phyloP scores from a whole-genome alignment of 2,888 invertebrate genomes.

The Microchrysa polita region DNA sequence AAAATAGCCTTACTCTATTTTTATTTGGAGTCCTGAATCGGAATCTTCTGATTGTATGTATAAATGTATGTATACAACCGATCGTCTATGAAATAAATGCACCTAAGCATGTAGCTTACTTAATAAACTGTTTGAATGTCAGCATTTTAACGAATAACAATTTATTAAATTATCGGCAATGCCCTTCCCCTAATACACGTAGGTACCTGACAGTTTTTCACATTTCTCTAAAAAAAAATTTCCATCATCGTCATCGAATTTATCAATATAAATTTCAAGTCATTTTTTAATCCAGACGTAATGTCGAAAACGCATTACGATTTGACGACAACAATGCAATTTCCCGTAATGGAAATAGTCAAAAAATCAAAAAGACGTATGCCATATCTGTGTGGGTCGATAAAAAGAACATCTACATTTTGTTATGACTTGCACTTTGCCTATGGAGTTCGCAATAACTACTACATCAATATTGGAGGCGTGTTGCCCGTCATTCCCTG shows the following conservation, averaged over 20 bases:
- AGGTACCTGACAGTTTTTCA: not conserved
- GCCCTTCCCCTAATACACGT: too few relatives aligned
- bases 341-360: slow-evolving; percentile 45
- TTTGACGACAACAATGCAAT: slow-evolving; percentile 25
- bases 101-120: too few relatives aligned
- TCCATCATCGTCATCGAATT: not conserved
- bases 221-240: not conserved
- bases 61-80: too few relatives aligned
- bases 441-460: not conserved
- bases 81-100: too few relatives aligned
- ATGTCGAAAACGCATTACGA: slow-evolving; percentile 12
- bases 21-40: too few relatives aligned
- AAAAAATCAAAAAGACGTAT: slow-evolving; percentile 45
- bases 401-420: slow-evolving; percentile 31
- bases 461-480: slow-evolving; percentile 29
- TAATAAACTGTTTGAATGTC: too few relatives aligned
- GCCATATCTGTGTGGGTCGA: slow-evolving; percentile 28
- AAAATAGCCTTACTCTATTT: too few relatives aligned
- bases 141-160: too few relatives aligned
- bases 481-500: slow-evolving; percentile 31
- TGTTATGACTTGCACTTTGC: slow-evolving; percentile 46
- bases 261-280: slow-evolving; percentile 3
- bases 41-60: too few relatives aligned
- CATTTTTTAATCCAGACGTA: not conserved
- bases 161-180: too few relatives aligned